Evolutionary conservation across 1,140 invertebrate species (phyloP), one percentile per base, ranked within the genome.

Genomic region (Zaprionus africanus): DNA sequence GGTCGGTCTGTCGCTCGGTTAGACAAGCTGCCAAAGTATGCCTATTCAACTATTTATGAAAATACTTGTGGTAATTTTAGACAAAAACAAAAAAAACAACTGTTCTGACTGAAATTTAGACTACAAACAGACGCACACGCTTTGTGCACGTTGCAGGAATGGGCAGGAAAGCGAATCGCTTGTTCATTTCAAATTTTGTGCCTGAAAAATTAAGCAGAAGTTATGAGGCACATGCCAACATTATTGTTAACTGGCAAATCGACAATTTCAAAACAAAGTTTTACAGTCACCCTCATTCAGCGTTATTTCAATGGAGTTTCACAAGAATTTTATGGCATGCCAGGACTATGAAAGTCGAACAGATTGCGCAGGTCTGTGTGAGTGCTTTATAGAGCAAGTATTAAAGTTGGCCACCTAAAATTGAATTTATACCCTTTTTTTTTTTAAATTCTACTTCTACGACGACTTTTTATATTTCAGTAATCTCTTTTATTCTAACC

Each of bases 11-110:
- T 24, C 46, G 17, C 11, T 51, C n/a, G 9, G 2, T 24, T 51
- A 38, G 28, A 43, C 73, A 51, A 59, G 26, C 38, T 43, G 57
- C 63, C 17, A 76, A 79, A 72, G 76, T 81, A 71, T 78, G 70
- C 77, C 78, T 90, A 88, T 90, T 90, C 79, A 88, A 90, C 72
- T 85, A 90, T 90, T 90, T 85, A 90, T 90, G 79, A 90, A 90
- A 90, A 90, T 90, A 81, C 76, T 85, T 82, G 85, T 51, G 81
- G 85, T 82, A 78, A 80, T 90, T 90, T 75, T 59, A 46, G 60
- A 19, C 15, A 63, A 58, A 73, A 65, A 69, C 60, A 56, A 68
- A 22, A 43, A 57, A 43, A 63, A 58, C 53, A 70, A 54, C 59
- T 67, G 56, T 78, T 56, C n/a, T 59, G 36, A 36, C 38, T 49